Percentiles rank a stretch among this genome's conserved stretches.
phyloP scores from a whole-genome alignment of 2,113 vertebrate species.

The Pristiophorus japonicus region DNA sequence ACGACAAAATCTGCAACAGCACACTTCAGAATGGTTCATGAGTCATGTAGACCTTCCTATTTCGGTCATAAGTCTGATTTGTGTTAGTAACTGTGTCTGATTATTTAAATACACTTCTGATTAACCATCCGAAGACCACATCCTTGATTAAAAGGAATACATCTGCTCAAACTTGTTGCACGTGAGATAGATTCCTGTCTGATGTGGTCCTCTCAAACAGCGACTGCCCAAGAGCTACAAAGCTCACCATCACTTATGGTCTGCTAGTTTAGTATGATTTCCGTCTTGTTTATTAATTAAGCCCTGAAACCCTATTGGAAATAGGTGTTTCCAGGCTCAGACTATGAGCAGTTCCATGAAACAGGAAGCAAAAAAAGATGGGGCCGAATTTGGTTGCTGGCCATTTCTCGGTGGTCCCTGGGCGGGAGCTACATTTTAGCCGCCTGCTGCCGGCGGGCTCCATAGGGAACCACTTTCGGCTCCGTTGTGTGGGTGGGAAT shows the following conservation, averaged over 20 bases:
- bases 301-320: background rate
- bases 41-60: slow-evolving; percentile 27
- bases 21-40: slow-evolving; percentile 15
- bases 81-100: slow-evolving; percentile 4
- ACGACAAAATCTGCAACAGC: background rate
- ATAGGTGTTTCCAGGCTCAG: background rate
- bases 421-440: too few relatives aligned
- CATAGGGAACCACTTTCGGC: too few relatives aligned
- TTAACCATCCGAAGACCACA: slow-evolving; percentile 14
- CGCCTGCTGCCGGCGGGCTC: too few relatives aligned
- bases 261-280: background rate
- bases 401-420: too few relatives aligned
- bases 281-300: background rate
- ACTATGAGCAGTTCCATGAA: background rate
- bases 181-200: background rate
- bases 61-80: background rate
- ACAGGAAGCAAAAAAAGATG: background rate
- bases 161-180: background rate
- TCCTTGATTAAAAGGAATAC: background rate
- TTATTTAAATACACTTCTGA: slow-evolving; percentile 11
- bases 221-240: background rate
- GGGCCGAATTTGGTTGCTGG: too few relatives aligned
- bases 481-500: too few relatives aligned
- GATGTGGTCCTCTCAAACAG: background rate
- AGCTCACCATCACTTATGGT: background rate